phyloP scores from a whole-genome alignment of 1,140 invertebrate species.

The Drosophila pseudoananassae region DNA sequence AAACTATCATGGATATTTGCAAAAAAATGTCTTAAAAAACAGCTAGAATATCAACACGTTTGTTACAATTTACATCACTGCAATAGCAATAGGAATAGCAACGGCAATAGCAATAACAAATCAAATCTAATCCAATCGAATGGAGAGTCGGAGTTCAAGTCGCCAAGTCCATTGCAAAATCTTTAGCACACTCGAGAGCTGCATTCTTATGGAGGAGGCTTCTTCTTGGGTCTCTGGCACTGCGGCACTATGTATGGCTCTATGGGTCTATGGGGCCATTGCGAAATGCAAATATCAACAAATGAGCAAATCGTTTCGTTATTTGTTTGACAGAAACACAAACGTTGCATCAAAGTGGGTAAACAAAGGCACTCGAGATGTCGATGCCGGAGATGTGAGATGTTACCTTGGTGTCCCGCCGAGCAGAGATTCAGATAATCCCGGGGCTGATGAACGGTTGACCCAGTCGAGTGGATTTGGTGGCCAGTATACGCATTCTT shows the following conservation, averaged over 20 bases:
- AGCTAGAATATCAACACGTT: neutral
- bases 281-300: conserved; percentile 79
- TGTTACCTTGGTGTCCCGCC: conserved; percentile 54
- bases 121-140: neutral
- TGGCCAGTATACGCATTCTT: conserved; percentile 54
- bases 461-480: conserved; percentile 73
- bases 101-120: neutral
- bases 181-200: conserved; percentile 55
- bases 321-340: conserved; percentile 74
- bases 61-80: neutral
- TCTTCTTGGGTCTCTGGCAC: conserved; percentile 20
- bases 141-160: conserved; percentile 62
- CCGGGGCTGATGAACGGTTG: conserved; percentile 55
- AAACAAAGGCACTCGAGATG: conserved; percentile 54
- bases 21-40: neutral
- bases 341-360: conserved; percentile 68
- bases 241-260: neutral
- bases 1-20: neutral
- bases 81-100: neutral
- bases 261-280: conserved; percentile 37
- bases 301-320: conserved; percentile 72
- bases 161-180: conserved; percentile 60
- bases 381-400: conserved; percentile 11
- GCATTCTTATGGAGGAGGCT: conserved; percentile 24
- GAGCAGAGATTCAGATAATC: conserved; percentile 11